These are phyloP conservation scores for Galerucella pusilla DNA, from an alignment of 2,888 invertebrate species.

Conservation along the genomic window DNA sequence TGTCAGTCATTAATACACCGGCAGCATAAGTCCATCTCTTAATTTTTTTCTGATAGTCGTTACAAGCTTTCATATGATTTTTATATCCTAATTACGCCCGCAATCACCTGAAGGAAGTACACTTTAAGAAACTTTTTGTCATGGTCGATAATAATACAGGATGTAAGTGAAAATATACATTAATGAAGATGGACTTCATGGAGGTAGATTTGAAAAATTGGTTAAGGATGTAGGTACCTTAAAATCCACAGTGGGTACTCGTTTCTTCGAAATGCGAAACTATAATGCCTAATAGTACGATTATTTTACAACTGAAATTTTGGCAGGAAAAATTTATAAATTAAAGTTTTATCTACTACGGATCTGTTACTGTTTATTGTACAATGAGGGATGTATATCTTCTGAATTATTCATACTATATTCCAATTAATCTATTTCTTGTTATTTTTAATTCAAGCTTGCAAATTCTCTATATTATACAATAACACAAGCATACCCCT, in stretches of 20 bases:
- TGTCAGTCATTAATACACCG: neutral
- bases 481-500: neutral
- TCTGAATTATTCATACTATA: neutral
- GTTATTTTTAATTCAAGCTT: neutral
- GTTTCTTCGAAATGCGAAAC: too few species aligned
- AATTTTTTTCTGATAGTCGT: neutral
- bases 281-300: too few species aligned
- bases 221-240: neutral
- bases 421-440: neutral
- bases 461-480: neutral
- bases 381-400: too few species aligned
- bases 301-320: too few species aligned
- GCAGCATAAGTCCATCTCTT: slow-evolving; percentile 10
- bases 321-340: too few species aligned
- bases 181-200: neutral
- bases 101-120: slow-evolving; percentile 41
- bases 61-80: slow-evolving; percentile 5
- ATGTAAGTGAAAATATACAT: slow-evolving; percentile 18
- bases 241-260: neutral
- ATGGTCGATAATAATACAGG: slow-evolving; percentile 39
- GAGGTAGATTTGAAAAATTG: neutral
- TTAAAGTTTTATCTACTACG: too few species aligned
- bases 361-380: too few species aligned
- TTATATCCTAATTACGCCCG: slow-evolving; percentile 24
- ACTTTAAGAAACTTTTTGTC: slow-evolving; percentile 38